Conservation (phyloP, 2,113 vertebrate species). For the Bombycilla garrulus region DNA sequence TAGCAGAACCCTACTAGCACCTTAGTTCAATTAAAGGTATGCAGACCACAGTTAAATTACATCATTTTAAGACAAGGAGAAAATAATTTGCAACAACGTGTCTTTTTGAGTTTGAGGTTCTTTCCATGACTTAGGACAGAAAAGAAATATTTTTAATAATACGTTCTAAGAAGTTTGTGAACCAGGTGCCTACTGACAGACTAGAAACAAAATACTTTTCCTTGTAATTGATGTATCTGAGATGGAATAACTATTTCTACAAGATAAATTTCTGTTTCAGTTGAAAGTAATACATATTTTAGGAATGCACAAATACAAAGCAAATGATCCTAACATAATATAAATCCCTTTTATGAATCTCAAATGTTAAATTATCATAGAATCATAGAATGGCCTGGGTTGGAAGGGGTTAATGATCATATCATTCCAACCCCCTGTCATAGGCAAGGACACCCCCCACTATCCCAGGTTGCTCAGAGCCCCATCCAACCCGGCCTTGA, state of each 20-base stretch:
- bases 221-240: background rate
- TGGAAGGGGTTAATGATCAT: background rate
- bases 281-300: background rate
- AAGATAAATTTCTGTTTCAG: background rate
- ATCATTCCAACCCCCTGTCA: rapidly evolving
- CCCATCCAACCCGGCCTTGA: too few species aligned
- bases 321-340: background rate
- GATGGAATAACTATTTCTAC: background rate
- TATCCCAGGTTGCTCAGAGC: background rate
- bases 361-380: background rate
- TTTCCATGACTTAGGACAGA: background rate
- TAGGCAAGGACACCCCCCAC: background rate
- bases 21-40: background rate
- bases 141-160: background rate
- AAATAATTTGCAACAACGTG: background rate
- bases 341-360: background rate
- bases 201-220: background rate
- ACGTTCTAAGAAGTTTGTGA: background rate
- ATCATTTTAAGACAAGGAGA: background rate
- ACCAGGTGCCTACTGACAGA: background rate
- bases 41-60: background rate
- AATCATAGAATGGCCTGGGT: background rate
- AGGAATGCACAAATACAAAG: background rate
- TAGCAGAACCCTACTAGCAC: background rate
- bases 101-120: background rate